phyloP scores from a whole-genome alignment of 2,888 invertebrate species.

The Clusia tigrina region DNA sequence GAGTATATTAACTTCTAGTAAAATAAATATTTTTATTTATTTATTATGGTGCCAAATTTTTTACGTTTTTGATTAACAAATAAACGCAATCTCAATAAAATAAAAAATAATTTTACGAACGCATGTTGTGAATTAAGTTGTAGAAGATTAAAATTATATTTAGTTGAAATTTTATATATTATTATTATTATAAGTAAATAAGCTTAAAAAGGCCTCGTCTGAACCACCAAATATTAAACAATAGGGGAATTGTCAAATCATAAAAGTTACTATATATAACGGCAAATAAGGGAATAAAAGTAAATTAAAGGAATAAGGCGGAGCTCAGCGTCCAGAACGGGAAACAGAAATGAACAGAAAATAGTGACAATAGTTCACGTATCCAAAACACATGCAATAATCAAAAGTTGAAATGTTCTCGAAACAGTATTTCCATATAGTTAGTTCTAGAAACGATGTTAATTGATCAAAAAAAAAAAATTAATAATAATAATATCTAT shows the following conservation, averaged over 20 bases:
- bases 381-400: too few species aligned
- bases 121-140: constrained; percentile 38
- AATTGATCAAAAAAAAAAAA: too few species aligned
- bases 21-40: too few species aligned
- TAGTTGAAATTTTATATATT: constrained; percentile 15
- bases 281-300: constrained; percentile 34
- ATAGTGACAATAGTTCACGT: too few species aligned
- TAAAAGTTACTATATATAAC: constrained; percentile 47
- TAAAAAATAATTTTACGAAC: constrained; percentile 20
- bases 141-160: constrained; percentile 19
- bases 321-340: too few species aligned
- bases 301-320: too few species aligned
- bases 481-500: too few species aligned
- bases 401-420: too few species aligned
- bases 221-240: constrained; percentile 18
- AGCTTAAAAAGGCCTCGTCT: too few species aligned
- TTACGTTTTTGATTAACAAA: background rate
- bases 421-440: too few species aligned
- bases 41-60: constrained; percentile 7
- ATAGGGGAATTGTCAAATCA: constrained; percentile 39
- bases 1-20: background rate
- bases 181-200: background rate
- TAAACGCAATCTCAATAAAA: background rate
- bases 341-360: too few species aligned
- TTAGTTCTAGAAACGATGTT: too few species aligned